A percentile compares a stretch with the other conserved stretches of the same genome.
Conservation (phyloP, 2,113 vertebrate genomes). For the Protobothrops flavoviridis region DNA sequence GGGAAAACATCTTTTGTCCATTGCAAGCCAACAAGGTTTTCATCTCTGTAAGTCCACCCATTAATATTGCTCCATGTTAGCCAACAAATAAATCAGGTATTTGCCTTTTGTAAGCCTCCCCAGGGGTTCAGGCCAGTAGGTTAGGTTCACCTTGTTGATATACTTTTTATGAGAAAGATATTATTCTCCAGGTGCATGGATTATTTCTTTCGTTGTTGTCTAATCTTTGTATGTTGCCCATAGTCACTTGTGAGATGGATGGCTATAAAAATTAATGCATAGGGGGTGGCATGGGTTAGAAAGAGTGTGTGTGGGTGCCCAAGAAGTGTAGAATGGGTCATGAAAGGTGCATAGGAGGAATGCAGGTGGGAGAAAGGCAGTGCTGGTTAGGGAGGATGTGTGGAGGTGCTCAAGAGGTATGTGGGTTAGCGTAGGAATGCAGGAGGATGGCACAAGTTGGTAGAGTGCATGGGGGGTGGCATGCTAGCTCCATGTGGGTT, state of each 20-base stretch:
- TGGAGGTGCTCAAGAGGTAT: neutral
- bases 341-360: neutral
- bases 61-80: neutral
- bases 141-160: neutral
- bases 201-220: neutral
- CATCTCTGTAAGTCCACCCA: neutral
- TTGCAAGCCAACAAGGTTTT: neutral
- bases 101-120: neutral
- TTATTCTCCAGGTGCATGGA: neutral
- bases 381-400: neutral
- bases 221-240: neutral
- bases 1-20: neutral
- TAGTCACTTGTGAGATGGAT: neutral
- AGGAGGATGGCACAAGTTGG: neutral
- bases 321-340: neutral
- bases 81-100: neutral
- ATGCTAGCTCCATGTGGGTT: neutral
- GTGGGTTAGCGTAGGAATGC: neutral
- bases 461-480: neutral
- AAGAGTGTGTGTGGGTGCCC: neutral
- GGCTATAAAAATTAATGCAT: neutral
- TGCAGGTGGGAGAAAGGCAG: neutral
- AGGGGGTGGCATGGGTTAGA: neutral
- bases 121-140: neutral
- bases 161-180: neutral